Percentiles rank a stretch among this genome's conserved stretches.
Evolutionary conservation across 2,888 invertebrate genomes (phyloP).

Genomic region (Apodemia mormo): DNA sequence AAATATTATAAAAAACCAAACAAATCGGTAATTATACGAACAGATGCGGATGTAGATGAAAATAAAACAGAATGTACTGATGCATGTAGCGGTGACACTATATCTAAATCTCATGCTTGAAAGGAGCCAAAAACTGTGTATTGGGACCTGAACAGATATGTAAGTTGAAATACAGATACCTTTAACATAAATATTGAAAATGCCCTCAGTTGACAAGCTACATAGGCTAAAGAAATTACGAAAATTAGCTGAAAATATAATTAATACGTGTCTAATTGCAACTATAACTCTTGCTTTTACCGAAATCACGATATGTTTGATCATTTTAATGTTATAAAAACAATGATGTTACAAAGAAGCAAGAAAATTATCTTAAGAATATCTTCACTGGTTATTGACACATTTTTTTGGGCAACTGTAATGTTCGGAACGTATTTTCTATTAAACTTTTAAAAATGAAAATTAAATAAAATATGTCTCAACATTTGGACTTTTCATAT

Average conservation of each 20-base stretch:
- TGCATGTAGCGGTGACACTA: slow-evolving; percentile 47
- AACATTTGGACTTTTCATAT: not conserved
- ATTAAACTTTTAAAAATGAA: slow-evolving; percentile 38
- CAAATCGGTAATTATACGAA: slow-evolving; percentile 39
- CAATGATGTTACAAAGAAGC: slow-evolving; percentile 48
- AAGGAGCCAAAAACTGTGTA: not conserved
- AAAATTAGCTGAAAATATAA: slow-evolving; percentile 50
- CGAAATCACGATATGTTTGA: slow-evolving; percentile 56
- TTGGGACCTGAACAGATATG: slow-evolving; percentile 25
- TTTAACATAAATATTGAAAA: not conserved
- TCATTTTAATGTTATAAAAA: slow-evolving; percentile 50
- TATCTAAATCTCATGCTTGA: not conserved
- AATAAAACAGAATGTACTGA: slow-evolving; percentile 48
- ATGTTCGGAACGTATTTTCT: slow-evolving; percentile 54
- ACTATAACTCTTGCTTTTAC: slow-evolving; percentile 59
- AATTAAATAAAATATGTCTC: not conserved
- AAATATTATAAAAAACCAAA: slow-evolving; percentile 34
- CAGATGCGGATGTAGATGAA: slow-evolving; percentile 30
- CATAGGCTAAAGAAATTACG: slow-evolving; percentile 41
- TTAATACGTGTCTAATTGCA: slow-evolving; percentile 54
- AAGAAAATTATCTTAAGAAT: slow-evolving; percentile 44
- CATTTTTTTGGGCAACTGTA: slow-evolving; percentile 50
- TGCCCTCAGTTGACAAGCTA: not conserved
- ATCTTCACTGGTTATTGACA: slow-evolving; percentile 23
- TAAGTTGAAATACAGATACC: not conserved